Base-by-base conservation (phyloP, 2,797 vertebrate genomes). In the Argya squamiceps region DNA sequence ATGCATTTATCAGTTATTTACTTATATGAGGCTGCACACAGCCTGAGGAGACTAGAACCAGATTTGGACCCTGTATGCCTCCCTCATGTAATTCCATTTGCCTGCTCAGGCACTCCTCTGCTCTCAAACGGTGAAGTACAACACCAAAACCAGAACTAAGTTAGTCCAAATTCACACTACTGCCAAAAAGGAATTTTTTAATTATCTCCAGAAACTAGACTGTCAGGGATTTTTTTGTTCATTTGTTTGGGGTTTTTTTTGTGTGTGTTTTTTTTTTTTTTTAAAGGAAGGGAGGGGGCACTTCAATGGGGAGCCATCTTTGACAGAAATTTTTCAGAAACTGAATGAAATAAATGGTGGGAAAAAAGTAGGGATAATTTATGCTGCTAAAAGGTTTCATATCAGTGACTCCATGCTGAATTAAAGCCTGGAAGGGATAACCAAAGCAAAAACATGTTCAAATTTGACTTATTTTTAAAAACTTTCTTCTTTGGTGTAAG, bases 1-100 rank as follows among this genome's bases (percentile, higher is more conserved):
- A 82, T 84, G 80, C 15, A 76, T 89, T 67, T 82, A 68, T 43
- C 44, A 73, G 74, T 84, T 96, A 92, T 94, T 97, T 94, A 84
- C 46, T 93, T 79, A 68, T 44, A 39, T 71, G 16, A n/a, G 36
- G 27, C 27, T 70, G 63, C 59, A 73, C 20, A 49, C 22, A 73
- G 63, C 11, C 30, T 34, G 58, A 91, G 74, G 47, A 56, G 8
- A 84, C 44, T 13, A 81, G 52, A 84, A 58, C 13, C 16, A 52
- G 39, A 75, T 71, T 52, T 46, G 59, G 47, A 21, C 5, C 10
- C 9, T 6, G 1, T 50, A 62, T 10, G 9, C 21, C n/a, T 69
- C 34, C 12, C 23, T 90, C 30, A 36, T 2, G 5, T 32, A 9
- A 8, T 20, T 32, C 67, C 1, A 2, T 41, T 36, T 12, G 2